Conservation (phyloP, 2,888 invertebrate genomes). For the Thysanoteuthis rhombus region DNA sequence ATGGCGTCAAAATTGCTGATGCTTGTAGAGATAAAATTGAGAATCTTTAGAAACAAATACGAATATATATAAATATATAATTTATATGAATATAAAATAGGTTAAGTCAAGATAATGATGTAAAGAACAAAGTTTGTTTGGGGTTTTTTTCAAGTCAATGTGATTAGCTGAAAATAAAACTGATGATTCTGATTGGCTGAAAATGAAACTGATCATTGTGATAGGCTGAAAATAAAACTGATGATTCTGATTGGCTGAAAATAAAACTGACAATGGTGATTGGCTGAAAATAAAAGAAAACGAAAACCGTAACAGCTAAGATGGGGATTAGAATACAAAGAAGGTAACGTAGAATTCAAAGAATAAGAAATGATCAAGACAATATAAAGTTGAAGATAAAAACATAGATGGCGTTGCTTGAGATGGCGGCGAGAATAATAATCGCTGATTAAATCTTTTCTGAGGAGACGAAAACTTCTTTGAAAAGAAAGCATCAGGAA, state of each 20-base stretch:
- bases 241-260: neutral
- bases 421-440: neutral
- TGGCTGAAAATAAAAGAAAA: neutral
- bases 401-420: neutral
- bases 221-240: neutral
- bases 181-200: too few relatives aligned
- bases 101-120: too few relatives aligned
- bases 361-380: neutral
- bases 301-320: neutral
- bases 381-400: neutral
- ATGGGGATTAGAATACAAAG: neutral
- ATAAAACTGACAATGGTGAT: neutral
- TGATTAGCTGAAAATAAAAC: neutral
- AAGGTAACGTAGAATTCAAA: neutral
- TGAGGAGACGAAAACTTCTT: neutral
- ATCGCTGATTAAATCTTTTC: neutral
- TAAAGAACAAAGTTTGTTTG: too few relatives aligned
- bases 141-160: too few relatives aligned
- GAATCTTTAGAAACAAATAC: too few relatives aligned
- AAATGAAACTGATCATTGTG: neutral
- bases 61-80: too few relatives aligned
- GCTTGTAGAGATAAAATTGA: too few relatives aligned
- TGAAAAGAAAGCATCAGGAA: neutral
- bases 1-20: too few relatives aligned
- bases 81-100: too few relatives aligned